phyloP scores from a whole-genome alignment of 2,888 invertebrate species.

The Hoplodrina ambigua region DNA sequence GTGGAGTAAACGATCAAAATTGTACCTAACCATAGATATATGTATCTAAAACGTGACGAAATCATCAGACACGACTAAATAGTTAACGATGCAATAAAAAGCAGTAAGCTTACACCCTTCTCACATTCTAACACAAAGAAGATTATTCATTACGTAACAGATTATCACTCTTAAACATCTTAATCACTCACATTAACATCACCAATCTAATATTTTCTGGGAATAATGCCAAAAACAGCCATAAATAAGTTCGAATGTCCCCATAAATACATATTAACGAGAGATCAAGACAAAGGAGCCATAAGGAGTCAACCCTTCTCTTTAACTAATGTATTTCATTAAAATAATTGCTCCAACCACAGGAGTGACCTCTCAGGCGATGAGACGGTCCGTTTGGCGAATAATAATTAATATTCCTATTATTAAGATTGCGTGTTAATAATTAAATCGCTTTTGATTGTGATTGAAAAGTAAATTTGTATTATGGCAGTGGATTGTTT shows the following conservation, averaged over 20 bases:
- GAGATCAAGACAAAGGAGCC: conserved; percentile 75
- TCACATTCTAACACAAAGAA: background rate
- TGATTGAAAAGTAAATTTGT: conserved; percentile 53
- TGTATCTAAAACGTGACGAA: too few species aligned
- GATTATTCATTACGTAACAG: conserved; percentile 18
- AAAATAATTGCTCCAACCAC: conserved; percentile 69
- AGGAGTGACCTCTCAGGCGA: conserved; percentile 57
- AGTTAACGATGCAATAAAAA: background rate
- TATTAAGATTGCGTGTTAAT: conserved; percentile 54
- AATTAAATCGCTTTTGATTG: conserved; percentile 57
- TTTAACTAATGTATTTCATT: conserved; percentile 76
- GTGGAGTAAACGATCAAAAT: too few species aligned
- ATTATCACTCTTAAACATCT: conserved; percentile 39
- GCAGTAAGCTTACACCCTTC: background rate
- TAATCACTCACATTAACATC: conserved; percentile 58
- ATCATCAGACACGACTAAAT: too few species aligned
- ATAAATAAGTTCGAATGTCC: conserved; percentile 57
- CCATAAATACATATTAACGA: conserved; percentile 76
- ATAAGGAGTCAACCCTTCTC: conserved; percentile 72
- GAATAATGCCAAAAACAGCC: conserved; percentile 43
- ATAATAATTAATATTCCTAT: conserved; percentile 60
- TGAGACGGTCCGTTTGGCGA: conserved; percentile 42
- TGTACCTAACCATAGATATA: too few species aligned
- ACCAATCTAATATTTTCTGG: conserved; percentile 56
- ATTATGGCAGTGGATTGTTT: conserved; percentile 45